Base-by-base conservation (phyloP, 2,113 vertebrate species). In the Condylura cristata region DNA sequence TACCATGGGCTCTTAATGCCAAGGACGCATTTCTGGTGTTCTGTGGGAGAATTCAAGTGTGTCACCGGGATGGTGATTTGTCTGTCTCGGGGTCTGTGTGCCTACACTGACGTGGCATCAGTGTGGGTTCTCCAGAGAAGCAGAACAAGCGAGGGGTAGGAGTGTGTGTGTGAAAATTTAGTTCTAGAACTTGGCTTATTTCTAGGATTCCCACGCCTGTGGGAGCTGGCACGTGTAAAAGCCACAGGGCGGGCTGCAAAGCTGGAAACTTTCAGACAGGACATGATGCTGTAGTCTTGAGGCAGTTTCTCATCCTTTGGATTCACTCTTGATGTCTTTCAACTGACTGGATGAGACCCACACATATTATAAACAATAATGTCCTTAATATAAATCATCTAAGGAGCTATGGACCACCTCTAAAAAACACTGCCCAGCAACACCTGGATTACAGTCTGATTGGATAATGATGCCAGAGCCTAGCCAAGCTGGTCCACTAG, bases 31-130 rank as follows among this genome's bases (percentile, higher is more conserved):
- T 51, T 51, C 48, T 17, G 48, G 16, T 56, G 22, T 53, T 84
- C 53, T 41, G 61, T 41, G 39, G 78, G 90, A 90, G 58, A 30
- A 34, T n/a, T 88, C 72, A 37, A 37, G 16, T 65, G 46, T 22
- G 20, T 53, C 39, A 14, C 41, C 7, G 20, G 41, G 39, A 89
- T 53, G 8, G 11, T 30, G 44, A 48, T 86, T 68, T 68, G 4
- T 37, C 10, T 10, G 10, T 34, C 18, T 22, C 53, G 53, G 53
- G 48, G 53, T 10, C 60, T 9, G 26, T 8, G 17, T 16, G 7
- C 22, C 16, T 18, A n/a, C 39, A 37, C 6, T 1, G 10, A 26
- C 41, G 14, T 70, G 4, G 4, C 39, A 10, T 44, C 78, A 26
- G 34, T 44, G 32, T n/a, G 44, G 37, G 20, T 6, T 93, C 68